Percentiles rank a stretch among this genome's conserved stretches.
Evolutionary conservation across 2,797 vertebrate genomes (phyloP).

Genomic region (Peromyscus nudipes): DNA sequence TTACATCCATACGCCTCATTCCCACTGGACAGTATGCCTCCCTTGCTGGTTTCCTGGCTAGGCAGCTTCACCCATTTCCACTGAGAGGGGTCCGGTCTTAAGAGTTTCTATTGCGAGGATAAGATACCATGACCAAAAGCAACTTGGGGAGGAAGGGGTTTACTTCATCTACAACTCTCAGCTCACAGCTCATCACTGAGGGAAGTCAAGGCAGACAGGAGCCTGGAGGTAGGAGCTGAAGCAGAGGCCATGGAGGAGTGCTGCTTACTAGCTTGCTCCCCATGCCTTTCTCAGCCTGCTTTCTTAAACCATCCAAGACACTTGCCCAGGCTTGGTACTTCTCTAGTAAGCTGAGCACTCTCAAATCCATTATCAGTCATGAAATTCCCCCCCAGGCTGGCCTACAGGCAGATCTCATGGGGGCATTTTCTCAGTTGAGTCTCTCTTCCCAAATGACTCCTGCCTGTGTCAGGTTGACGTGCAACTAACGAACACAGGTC

Average conservation of each 20-base stretch:
- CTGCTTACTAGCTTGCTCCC: background rate
- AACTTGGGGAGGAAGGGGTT: background rate
- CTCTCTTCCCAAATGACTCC: background rate
- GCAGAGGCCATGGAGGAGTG: background rate
- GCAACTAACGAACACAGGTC: background rate
- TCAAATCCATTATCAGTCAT: too few species aligned
- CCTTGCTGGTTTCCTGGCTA: background rate
- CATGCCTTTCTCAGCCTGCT: background rate
- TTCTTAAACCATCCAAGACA: background rate
- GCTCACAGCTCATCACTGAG: background rate
- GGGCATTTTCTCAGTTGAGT: background rate
- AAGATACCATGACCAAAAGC: background rate
- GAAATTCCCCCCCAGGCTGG: too few species aligned
- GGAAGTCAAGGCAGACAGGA: background rate
- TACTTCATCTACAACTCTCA: background rate
- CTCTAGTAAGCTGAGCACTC: background rate
- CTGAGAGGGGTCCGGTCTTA: background rate
- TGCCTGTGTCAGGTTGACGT: too few species aligned
- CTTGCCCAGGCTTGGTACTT: background rate
- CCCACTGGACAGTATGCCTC: background rate
- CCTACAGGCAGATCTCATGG: background rate
- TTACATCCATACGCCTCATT: background rate
- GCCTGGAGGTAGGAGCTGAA: background rate
- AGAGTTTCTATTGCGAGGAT: too few species aligned
- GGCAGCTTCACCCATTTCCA: background rate